Evolutionary conservation across 2,888 invertebrate species (phyloP).

Genomic region (Ganaspis brasiliensis): DNA sequence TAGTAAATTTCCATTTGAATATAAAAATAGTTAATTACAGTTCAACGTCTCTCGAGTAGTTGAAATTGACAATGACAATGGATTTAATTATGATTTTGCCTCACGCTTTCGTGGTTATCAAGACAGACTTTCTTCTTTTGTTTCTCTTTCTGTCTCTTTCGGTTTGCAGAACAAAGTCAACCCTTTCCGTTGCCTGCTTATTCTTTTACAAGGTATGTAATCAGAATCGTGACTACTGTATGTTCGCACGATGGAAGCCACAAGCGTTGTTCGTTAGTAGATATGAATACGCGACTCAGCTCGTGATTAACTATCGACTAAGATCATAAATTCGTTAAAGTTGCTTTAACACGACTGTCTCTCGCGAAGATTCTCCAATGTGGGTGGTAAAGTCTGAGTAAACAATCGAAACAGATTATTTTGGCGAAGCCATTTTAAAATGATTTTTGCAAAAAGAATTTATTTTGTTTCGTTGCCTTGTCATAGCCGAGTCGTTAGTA

Average conservation of each 20-base stretch:
- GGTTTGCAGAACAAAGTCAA: not conserved
- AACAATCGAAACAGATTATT: not conserved
- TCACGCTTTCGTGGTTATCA: not conserved
- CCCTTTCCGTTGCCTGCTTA: not conserved
- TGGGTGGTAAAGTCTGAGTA: not conserved
- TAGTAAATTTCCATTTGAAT: no score
- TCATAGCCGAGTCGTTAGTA: no score
- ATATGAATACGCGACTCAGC: slow-evolving; percentile 66
- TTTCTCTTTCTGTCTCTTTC: not conserved
- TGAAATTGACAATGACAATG: slow-evolving; percentile 7
- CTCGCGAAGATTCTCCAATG: slow-evolving; percentile 54
- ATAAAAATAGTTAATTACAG: no score
- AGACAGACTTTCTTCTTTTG: no score
- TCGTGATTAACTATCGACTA: slow-evolving; percentile 72
- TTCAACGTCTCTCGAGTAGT: no score
- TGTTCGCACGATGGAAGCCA: slow-evolving; percentile 71
- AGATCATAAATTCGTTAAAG: slow-evolving; percentile 75
- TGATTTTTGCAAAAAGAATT: not conserved
- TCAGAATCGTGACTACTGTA: slow-evolving; percentile 75
- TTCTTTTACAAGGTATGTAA: slow-evolving; percentile 12
- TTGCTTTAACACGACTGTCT: slow-evolving; percentile 71
- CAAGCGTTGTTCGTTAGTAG: slow-evolving; percentile 57
- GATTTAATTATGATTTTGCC: not conserved
- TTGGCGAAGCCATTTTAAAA: not conserved
- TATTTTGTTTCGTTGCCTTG: no score